Percentiles rank a stretch among this genome's conserved stretches.
Evolutionary conservation across 1,140 invertebrate species (phyloP).

Genomic region (Microvelia longipes): DNA sequence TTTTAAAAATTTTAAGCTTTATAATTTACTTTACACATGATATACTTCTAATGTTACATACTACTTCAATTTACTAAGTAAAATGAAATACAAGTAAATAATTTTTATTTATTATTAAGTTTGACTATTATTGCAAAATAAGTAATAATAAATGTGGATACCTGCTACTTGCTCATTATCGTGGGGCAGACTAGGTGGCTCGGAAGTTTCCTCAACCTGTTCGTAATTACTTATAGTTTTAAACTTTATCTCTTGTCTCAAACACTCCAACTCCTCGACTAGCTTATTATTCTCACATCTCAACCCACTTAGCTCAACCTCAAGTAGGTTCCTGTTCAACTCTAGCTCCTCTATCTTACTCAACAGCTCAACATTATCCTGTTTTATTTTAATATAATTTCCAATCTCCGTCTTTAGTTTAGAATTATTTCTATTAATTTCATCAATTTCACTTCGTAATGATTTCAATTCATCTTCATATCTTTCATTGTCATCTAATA

Average conservation of each 20-base stretch:
- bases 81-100: no score
- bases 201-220: background rate
- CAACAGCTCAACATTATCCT: background rate
- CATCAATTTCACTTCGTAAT: background rate
- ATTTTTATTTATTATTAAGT: no score
- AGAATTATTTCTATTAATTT: background rate
- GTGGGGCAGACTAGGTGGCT: background rate
- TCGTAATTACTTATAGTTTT: background rate
- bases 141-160: no score
- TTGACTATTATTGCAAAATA: no score
- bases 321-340: background rate
- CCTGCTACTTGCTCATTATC: background rate
- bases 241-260: background rate
- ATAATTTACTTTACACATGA: no score
- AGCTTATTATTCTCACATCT: background rate
- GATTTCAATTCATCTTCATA: background rate
- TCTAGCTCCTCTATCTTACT: background rate
- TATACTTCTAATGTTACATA: no score
- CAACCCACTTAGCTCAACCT: background rate
- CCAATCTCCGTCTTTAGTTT: background rate
- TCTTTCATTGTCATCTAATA: background rate
- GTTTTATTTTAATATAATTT: background rate
- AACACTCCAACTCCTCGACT: background rate
- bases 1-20: no score
- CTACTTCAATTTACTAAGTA: no score